Base-by-base conservation (phyloP, 1,140 invertebrate genomes). In the Drosophila novamexicana region DNA sequence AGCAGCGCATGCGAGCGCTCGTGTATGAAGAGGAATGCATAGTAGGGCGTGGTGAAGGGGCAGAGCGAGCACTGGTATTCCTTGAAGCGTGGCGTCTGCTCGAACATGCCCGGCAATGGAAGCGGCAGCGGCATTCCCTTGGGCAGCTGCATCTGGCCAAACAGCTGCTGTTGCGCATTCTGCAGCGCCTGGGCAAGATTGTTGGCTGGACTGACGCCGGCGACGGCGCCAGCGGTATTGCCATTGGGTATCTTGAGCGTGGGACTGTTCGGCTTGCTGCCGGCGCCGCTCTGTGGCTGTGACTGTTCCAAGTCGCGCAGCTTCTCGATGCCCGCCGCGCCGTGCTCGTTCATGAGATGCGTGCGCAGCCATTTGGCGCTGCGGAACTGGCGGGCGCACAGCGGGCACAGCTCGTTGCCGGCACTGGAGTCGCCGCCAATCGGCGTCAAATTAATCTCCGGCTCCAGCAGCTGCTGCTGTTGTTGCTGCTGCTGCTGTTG, bases 11-110 rank as follows among this genome's bases (percentile, higher is more conserved):
- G 97, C 12, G 96, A 96, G 77, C 96, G 95, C 89, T 98, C 97
- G 93, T 98, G 97, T 29, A 97, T 95, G 92, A 97, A 97, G 62
- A 98, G 94, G 88, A 98, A 97, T 29, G 97, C 97, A 63, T 98
- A 94, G 79, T 97, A 96, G 59, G 96, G 95, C 14, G 97, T 98
- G n/a, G 96, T 95, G 91, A 98, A 98, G 45, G 96, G 95, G 84
- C 98, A 98, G 81, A 96, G 95, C 1, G 96, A 96, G 93, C 98
- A 98, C 50, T 96, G 96, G 92, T 98, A 98, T 32, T 95, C 95
- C 92, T 97, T 97, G 49, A 92, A 66, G 79, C 86, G 54, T 79
- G 91, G 72, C 92, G 93, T 70, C 45, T 81, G 79, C 32, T 83
- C 84, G 40, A 96, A 95, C 6, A 95, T 91, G 42, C 94, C 95